Evolutionary conservation across 37 sponge, comb jelly and placozoan species (phyloP), one percentile per base, ranked within the genome.

Genomic region (Oscarella lobularis): DNA sequence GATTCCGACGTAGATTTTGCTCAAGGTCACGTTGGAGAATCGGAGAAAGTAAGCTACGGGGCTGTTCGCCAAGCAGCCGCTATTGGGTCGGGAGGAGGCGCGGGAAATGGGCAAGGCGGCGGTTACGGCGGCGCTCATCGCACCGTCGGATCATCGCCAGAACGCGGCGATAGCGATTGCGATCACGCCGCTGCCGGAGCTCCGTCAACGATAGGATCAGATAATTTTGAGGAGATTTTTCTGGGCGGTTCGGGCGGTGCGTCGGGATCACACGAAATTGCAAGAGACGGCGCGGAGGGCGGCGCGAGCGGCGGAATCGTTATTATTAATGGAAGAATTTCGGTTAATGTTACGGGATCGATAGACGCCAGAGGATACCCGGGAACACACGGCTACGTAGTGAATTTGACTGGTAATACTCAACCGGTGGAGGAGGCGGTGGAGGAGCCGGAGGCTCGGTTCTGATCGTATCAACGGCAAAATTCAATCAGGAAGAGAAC

Each of bases 101-200:
- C 14, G 9, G 60, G 60, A 48, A 48, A 48, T 48, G 60, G 60
- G 9, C 60, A 48, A 48, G 60, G 60, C 9, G 60, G 60, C 20
- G 60, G 60, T 48, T 48, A 48, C 20, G 60, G 60, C 14, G 60
- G 60, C 9, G 60, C 60, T 48, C 60, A 48, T 48, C 60, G 60
- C 60, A 48, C 60, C 20, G 60, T 48, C 20, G 60, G 60, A 27
- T 48, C 60, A 27, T 9, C 60, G 9, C 60, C 60, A 48, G 14
- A 48, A 48, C 60, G 60, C 9, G 60, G 60, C 9, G 60, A 20
- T 27, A 20, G 60, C 9, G 60, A 20, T 27, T 48, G 60, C 20
- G 60, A 48, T 20, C 60, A 27, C 20, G 60, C 60, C 9, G 60
- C 60, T 27, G 60, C 60, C 9, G 60, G 60, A 48, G 60, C 60